Conservation (phyloP, 1,140 invertebrate genomes). For the Heliothis virescens region DNA sequence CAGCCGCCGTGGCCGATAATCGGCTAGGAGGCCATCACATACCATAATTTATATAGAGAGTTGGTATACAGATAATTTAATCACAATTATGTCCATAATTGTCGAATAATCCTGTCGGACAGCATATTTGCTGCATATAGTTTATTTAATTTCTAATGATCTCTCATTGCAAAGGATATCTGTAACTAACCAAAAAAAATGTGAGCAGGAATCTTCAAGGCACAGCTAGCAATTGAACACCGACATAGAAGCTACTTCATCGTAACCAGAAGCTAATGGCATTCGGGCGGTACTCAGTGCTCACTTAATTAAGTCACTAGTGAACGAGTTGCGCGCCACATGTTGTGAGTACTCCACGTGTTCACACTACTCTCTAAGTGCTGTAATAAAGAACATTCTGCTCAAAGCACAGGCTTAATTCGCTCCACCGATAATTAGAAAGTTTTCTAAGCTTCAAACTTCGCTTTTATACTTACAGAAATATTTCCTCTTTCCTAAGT, state of each 20-base stretch:
- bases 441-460: slow-evolving; percentile 22
- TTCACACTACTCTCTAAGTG: slow-evolving; percentile 40
- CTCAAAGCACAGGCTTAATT: slow-evolving; percentile 24
- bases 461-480: slow-evolving; percentile 24
- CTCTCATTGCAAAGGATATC: too few relatives aligned
- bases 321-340: slow-evolving; percentile 40
- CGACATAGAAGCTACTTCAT: neutral
- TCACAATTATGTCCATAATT: too few relatives aligned
- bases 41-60: too few relatives aligned
- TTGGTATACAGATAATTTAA: too few relatives aligned
- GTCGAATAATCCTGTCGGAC: too few relatives aligned
- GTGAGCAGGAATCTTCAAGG: neutral
- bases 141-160: too few relatives aligned
- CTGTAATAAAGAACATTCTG: slow-evolving; percentile 45
- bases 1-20: too few relatives aligned
- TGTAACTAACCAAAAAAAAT: neutral
- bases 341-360: slow-evolving; percentile 15
- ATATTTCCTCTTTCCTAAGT: neutral
- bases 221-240: neutral
- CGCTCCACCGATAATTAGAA: slow-evolving; percentile 32
- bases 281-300: slow-evolving; percentile 32
- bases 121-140: too few relatives aligned
- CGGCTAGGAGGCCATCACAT: too few relatives aligned
- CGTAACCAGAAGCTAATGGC: slow-evolving; percentile 49
- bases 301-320: slow-evolving; percentile 53